A percentile compares a stretch with the other conserved stretches of the same genome.
These are phyloP conservation scores for Seriola rivoliana DNA, from an alignment of 2,113 vertebrate genomes.

Conservation along the genomic window DNA sequence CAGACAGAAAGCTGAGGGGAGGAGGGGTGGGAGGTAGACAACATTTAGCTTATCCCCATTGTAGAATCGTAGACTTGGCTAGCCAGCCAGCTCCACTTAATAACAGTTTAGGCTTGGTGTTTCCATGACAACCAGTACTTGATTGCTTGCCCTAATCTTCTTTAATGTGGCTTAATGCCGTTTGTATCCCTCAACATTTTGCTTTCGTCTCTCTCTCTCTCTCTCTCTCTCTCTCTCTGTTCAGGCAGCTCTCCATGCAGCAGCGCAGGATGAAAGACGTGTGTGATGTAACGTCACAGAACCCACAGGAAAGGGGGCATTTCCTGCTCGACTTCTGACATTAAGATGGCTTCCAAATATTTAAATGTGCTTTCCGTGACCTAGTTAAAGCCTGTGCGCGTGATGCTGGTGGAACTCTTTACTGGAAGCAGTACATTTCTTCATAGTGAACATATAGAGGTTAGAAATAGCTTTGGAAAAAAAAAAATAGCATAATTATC, in stretches of 20 bases:
- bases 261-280: constrained; percentile 11
- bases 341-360: constrained; percentile 26
- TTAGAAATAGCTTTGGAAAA: constrained; percentile 17
- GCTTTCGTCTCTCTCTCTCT: constrained; percentile 25
- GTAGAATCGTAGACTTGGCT: constrained; percentile 75
- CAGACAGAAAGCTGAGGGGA: constrained; percentile 47
- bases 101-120: constrained; percentile 78
- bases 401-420: background rate
- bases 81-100: constrained; percentile 76
- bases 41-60: constrained; percentile 77
- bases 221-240: background rate
- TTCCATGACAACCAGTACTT: constrained; percentile 80
- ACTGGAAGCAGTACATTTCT: background rate
- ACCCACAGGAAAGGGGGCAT: constrained; percentile 22
- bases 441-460: background rate
- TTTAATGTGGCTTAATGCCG: constrained; percentile 85
- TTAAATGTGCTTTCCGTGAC: constrained; percentile 13
- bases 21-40: constrained; percentile 41
- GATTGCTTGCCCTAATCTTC: constrained; percentile 85
- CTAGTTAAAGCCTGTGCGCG: background rate
- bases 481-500: background rate
- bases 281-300: constrained; percentile 16
- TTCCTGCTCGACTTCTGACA: constrained; percentile 36
- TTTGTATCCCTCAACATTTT: constrained; percentile 70
- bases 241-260: constrained; percentile 20